phyloP scores from a whole-genome alignment of 1,140 invertebrate genomes.

The Aphaenogaster rudis region DNA sequence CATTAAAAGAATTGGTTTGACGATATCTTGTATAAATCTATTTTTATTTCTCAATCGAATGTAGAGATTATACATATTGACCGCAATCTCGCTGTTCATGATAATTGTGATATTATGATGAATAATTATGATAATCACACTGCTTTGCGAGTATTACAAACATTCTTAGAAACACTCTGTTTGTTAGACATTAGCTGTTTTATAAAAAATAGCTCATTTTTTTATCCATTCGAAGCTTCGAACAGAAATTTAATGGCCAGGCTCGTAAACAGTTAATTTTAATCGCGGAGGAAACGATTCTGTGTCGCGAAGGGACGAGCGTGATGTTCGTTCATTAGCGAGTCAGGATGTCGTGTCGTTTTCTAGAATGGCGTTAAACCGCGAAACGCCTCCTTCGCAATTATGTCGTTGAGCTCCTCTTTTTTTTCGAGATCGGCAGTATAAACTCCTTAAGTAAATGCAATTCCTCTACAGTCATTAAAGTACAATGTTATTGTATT shows the following conservation, averaged over 20 bases:
- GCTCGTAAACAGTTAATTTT: constrained; percentile 14
- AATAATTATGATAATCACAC: neutral
- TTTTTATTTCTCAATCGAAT: neutral
- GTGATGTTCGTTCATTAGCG: constrained; percentile 80
- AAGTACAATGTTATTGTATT: neutral
- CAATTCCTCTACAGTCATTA: neutral
- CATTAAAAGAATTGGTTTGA: neutral
- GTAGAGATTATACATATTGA: constrained; percentile 28
- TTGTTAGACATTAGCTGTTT: neutral
- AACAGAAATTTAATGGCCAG: neutral
- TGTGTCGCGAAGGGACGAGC: constrained; percentile 62
- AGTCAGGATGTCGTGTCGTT: constrained; percentile 84
- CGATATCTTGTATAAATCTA: neutral
- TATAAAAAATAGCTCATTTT: neutral
- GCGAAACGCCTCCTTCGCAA: constrained; percentile 78
- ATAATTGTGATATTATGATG: neutral
- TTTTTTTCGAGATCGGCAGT: constrained; percentile 35
- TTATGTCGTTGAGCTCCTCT: constrained; percentile 66
- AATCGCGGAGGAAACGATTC: neutral
- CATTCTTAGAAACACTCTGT: neutral
- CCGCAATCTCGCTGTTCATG: neutral
- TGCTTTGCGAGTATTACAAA: neutral
- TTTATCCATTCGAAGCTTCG: neutral
- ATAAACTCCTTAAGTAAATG: constrained; percentile 31
- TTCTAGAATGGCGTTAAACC: constrained; percentile 80